Conservation (phyloP, 2,113 vertebrate species). For the Euleptes europaea region DNA sequence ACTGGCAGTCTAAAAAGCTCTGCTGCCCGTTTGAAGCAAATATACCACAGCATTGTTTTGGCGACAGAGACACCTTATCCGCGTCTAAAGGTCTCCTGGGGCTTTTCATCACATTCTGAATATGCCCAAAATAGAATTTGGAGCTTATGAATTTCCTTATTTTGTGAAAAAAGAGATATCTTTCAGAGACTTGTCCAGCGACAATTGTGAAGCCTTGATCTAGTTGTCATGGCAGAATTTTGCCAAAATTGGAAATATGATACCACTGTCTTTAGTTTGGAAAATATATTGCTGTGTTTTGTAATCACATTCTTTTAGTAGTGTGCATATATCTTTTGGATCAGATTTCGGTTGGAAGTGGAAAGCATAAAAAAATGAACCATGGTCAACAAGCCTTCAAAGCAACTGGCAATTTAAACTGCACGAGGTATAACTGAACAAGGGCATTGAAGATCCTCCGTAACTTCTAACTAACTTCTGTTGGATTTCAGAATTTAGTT, state of each 20-base stretch:
- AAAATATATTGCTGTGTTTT: no score
- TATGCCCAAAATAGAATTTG: background rate
- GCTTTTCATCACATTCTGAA: background rate
- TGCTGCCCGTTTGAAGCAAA: background rate
- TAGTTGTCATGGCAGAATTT: background rate
- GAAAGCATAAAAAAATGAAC: background rate
- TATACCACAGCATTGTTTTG: background rate
- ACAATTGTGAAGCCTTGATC: background rate
- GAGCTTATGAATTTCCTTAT: no score
- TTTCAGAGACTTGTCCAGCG: background rate
- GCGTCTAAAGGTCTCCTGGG: background rate
- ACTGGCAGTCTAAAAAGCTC: no score
- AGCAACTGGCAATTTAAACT: background rate
- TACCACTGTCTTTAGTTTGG: background rate
- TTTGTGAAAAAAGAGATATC: no score
- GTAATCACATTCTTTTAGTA: no score
- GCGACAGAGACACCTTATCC: no score
- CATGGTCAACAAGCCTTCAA: background rate
- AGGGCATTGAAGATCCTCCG: background rate
- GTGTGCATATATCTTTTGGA: background rate
- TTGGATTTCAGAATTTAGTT: background rate
- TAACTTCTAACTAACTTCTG: background rate
- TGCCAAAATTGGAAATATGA: background rate
- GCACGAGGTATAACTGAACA: constrained; percentile 37
- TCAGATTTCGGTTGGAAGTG: background rate